A percentile compares a stretch with the other conserved stretches of the same genome.
Conservation (phyloP, 1,140 invertebrate genomes). For the Polypedilum pembai region DNA sequence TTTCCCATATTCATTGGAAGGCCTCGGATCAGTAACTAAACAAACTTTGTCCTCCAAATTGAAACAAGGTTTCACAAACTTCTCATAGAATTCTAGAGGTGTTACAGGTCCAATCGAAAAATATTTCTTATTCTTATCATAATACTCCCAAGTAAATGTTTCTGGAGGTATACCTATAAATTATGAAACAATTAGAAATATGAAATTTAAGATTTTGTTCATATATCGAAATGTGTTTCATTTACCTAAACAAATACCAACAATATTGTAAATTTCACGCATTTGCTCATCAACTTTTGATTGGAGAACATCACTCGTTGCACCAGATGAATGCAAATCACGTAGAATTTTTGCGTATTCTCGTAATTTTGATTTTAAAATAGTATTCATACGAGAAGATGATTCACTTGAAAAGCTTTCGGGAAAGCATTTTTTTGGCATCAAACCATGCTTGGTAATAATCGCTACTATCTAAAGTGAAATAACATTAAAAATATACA, state of each 20-base stretch:
- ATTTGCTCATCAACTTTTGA: slow-evolving; percentile 58
- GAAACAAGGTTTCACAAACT: slow-evolving; percentile 67
- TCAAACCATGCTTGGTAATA: slow-evolving; percentile 75
- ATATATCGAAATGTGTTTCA: too few species aligned
- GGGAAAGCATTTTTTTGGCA: slow-evolving; percentile 81
- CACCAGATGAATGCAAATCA: slow-evolving; percentile 51
- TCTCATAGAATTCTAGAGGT: slow-evolving; percentile 72
- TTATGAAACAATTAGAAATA: too few species aligned
- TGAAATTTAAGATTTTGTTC: too few species aligned
- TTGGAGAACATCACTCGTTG: slow-evolving; percentile 49
- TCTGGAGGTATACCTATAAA: slow-evolving; percentile 73
- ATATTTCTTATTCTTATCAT: slow-evolving; percentile 76
- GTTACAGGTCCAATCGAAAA: slow-evolving; percentile 66
- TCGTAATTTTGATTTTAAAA: slow-evolving; percentile 76
- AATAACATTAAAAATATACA: too few species aligned
- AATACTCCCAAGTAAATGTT: slow-evolving; percentile 78
- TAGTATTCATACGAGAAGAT: slow-evolving; percentile 62
- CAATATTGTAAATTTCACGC: slow-evolving; percentile 68
- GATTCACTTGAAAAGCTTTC: slow-evolving; percentile 71
- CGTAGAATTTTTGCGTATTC: slow-evolving; percentile 69
- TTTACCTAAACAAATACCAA: slow-evolving; percentile 72
- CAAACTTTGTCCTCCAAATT: slow-evolving; percentile 82
- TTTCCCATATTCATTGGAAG: slow-evolving; percentile 63
- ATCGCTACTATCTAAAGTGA: too few species aligned
- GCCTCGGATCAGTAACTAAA: slow-evolving; percentile 75